Percentiles rank a stretch among this genome's conserved stretches.
Conservation (phyloP, 2,888 invertebrate genomes). For the Drosophila falleni region DNA sequence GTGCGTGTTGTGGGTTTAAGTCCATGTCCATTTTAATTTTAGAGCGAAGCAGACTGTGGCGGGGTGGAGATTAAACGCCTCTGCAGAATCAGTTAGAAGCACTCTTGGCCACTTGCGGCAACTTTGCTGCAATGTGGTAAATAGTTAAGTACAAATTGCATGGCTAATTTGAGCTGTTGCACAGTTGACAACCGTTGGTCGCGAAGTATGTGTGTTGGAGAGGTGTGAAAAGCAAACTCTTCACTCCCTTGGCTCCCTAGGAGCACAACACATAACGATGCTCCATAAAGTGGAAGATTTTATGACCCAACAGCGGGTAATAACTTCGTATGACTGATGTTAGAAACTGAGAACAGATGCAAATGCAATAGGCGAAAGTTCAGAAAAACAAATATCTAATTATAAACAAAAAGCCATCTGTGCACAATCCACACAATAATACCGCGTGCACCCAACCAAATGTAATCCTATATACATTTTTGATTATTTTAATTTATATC, state of each 20-base stretch:
- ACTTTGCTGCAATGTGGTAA: slow-evolving; percentile 52
- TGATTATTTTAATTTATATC: neutral
- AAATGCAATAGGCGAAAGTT: slow-evolving; percentile 19
- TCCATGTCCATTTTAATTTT: slow-evolving; percentile 67
- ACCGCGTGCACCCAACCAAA: neutral
- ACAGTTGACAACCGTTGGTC: slow-evolving; percentile 54
- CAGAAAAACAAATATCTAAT: slow-evolving; percentile 28
- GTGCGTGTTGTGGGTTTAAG: slow-evolving; percentile 61
- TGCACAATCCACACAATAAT: neutral
- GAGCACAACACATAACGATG: neutral
- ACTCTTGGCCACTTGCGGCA: slow-evolving; percentile 29
- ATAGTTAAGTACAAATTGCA: slow-evolving; percentile 75
- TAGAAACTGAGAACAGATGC: slow-evolving; percentile 10
- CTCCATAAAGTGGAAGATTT: slow-evolving; percentile 51
- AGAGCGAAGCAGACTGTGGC: slow-evolving; percentile 26
- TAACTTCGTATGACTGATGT: slow-evolving; percentile 33
- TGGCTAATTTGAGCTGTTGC: slow-evolving; percentile 76
- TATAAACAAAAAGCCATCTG: slow-evolving; percentile 17
- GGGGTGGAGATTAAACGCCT: slow-evolving; percentile 49
- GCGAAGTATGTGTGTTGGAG: slow-evolving; percentile 36
- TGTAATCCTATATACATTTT: neutral
- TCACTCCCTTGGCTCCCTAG: neutral
- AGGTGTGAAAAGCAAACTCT: slow-evolving; percentile 45
- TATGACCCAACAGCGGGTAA: slow-evolving; percentile 41
- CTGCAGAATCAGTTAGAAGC: slow-evolving; percentile 35